Evolutionary conservation across 2,113 vertebrate species (phyloP), one percentile per base, ranked within the genome.

Genomic region (Rafetus swinhoei): DNA sequence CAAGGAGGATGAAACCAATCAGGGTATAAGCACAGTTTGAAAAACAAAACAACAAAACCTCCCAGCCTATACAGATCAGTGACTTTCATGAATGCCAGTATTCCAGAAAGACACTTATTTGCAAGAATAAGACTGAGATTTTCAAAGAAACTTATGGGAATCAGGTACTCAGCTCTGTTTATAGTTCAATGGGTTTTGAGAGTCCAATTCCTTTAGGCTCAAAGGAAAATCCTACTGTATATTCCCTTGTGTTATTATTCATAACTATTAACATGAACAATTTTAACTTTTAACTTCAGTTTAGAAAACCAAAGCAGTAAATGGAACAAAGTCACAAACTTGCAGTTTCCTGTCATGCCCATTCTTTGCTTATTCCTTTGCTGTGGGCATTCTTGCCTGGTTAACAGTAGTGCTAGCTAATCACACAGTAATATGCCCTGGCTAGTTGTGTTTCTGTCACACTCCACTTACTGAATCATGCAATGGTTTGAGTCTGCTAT

Each of bases 1-100:
- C 88, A 93, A 59, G 72, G 19, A 93, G 65, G 11, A 69, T 77
- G 1, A 88, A 96, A 93, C 92, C 72, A 88, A 77, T 90, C 85
- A 93, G 76, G 9, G 56, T 57, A 54, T 22, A 94, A 85, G 56
- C 94, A 94, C 12, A 94, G 56, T 57, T 86, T 54, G 69, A 91
- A 96, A 85, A 27, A 57, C 2, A 93, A 94, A 84, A 54, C 7
- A 7, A 45, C 88, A 83, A 7, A 25, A 18, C 53, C 53, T 14
- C 53, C 53, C 10, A 3, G 57, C 69, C 53, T 69, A 11, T 89
- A 82, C 8, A 87, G 35, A 93, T 50, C 50, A 32, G n/a, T 56
- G 13, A 25, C 1, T 62, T 80, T 18, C 18, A 50, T 18, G 9
- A 45, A 57, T 80, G 60, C 88, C 81, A 95, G 12, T 84, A 85